A percentile compares a stretch with the other conserved stretches of the same genome.
Evolutionary conservation across 2,113 vertebrate genomes (phyloP).

Genomic region (Gymnorhina tibicen): DNA sequence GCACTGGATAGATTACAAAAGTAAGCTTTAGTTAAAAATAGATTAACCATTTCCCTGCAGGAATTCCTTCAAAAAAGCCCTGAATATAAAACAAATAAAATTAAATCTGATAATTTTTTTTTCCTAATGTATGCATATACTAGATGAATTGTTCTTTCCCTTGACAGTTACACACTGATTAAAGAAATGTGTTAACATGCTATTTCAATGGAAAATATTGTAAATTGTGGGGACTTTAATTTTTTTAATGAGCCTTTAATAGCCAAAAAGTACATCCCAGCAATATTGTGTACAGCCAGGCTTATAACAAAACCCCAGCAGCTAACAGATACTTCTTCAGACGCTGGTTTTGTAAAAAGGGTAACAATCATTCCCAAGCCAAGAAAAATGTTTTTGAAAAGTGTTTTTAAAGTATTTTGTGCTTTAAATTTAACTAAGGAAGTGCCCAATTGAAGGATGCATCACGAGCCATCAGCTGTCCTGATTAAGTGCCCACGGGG

Average conservation of each 20-base stretch:
- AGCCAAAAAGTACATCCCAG: background rate
- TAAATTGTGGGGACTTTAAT: conserved; percentile 43
- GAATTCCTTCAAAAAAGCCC: conserved; percentile 54
- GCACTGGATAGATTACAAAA: conserved; percentile 85
- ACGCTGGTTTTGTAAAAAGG: background rate
- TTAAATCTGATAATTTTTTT: conserved; percentile 63
- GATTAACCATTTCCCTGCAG: conserved; percentile 81
- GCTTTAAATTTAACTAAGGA: background rate
- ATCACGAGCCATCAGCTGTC: background rate
- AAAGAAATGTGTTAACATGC: conserved; percentile 61
- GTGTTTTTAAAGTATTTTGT: background rate
- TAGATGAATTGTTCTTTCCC: conserved; percentile 58
- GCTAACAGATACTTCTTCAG: background rate
- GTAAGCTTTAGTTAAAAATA: conserved; percentile 87
- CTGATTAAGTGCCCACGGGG: background rate
- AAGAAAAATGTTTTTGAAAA: background rate
- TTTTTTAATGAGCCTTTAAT: conserved; percentile 60
- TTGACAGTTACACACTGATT: conserved; percentile 46
- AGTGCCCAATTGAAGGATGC: background rate
- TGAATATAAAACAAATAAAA: conserved; percentile 71
- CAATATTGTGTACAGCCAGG: background rate
- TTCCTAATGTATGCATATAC: conserved; percentile 52
- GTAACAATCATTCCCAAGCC: background rate
- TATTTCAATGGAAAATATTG: conserved; percentile 65
- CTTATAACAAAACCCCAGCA: background rate